phyloP scores from a whole-genome alignment of 1,140 invertebrate species.

The Brachionus asplanchnoidis region DNA sequence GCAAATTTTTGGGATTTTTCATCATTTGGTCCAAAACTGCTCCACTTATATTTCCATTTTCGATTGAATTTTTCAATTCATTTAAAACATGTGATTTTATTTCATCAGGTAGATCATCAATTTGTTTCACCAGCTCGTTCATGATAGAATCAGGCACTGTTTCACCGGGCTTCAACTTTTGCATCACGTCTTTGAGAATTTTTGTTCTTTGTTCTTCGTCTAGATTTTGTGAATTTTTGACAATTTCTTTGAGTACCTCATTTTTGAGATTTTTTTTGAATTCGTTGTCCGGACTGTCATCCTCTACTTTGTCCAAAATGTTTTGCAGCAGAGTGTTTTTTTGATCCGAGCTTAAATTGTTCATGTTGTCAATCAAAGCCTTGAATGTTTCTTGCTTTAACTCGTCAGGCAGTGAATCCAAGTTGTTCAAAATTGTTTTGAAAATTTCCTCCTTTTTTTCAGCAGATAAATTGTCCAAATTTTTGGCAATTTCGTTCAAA shows the following conservation, averaged over 20 bases:
- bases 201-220: slow-evolving; percentile 6
- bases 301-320: slow-evolving; percentile 18
- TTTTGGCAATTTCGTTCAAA: not conserved
- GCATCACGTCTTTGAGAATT: slow-evolving; percentile 21
- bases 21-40: slow-evolving; percentile 14
- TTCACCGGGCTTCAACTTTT: not conserved
- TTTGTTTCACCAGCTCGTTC: slow-evolving; percentile 38
- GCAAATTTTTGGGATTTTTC: slow-evolving; percentile 41
- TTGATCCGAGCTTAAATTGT: slow-evolving; percentile 7
- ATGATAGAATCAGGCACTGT: not conserved
- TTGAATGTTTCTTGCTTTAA: not conserved
- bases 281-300: not conserved
- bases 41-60: slow-evolving; percentile 24
- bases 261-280: slow-evolving; percentile 13
- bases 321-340: not conserved
- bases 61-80: slow-evolving; percentile 24
- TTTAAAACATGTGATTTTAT: slow-evolving; percentile 24
- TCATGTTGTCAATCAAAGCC: slow-evolving; percentile 13
- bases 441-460: slow-evolving; percentile 36
- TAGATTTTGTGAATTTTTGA: slow-evolving; percentile 39
- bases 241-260: slow-evolving; percentile 28
- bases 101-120: slow-evolving; percentile 15
- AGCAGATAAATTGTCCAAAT: slow-evolving; percentile 34
- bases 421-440: slow-evolving; percentile 29
- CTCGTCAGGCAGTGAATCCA: slow-evolving; percentile 8